Evolutionary conservation across 2,797 vertebrate species (phyloP), one percentile per base, ranked within the genome.

Genomic region (Sciurus vulgaris): DNA sequence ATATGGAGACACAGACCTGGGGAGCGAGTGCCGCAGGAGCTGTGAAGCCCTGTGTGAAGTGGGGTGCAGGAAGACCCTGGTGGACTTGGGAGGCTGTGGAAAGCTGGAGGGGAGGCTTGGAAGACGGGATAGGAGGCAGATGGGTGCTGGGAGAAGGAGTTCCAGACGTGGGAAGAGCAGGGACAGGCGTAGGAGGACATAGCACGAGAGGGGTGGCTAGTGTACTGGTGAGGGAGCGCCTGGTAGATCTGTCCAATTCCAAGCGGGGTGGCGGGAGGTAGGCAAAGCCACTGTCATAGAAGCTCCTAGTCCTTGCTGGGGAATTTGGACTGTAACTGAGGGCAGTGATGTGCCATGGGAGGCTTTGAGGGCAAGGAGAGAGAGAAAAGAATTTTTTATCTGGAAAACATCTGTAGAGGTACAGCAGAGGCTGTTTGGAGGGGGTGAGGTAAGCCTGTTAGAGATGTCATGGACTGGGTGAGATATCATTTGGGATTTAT

Each of bases 321-420:
- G 20, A 20, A 15, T 77, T 65, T 51, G 67, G 47, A 44, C 12
- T 9, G 3, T 38, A 63, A 30, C 7, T 3, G 0, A 70, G 33
- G 79, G n/a, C 73, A 54, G 6, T n/a, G 28, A 73, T 30, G 74
- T 69, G 20, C 73, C 84, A 1, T 5, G 0, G 22, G 79, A 70
- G 54, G 41, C 18, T 89, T 35, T 44, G 61, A 91, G 91, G 49
- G 70, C 76, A 38, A 67, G 49, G 63, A 85, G 35, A 83, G 67
- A 74, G 9, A 30, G 28, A 74, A 38, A 28, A 41, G 78, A 33
- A 61, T 86, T 26, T 84, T 70, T 1, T 69, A 11, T 91, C 70
- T 84, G 77, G 63, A 61, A 88, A 33, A 54, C 61, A 44, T 18
- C 12, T 61, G 1, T 9, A 44, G 72, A 70, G 35, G 11, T 28